Percentiles rank a stretch among this genome's conserved stretches.
phyloP scores from a whole-genome alignment of 2,113 vertebrate species.

The Hyperopisus bebe region DNA sequence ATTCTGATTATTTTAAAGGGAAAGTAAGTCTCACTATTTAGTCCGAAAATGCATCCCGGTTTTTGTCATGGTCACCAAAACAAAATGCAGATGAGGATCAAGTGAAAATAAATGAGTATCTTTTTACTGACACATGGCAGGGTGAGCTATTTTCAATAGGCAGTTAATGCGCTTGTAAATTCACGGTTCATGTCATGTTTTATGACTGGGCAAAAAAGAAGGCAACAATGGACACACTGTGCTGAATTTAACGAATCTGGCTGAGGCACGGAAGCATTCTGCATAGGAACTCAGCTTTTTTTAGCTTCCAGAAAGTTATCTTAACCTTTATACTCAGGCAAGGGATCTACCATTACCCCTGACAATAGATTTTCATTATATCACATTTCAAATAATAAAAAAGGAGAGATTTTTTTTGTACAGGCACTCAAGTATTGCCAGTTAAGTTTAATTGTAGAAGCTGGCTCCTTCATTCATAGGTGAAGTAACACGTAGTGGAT shows the following conservation, averaged over 20 bases:
- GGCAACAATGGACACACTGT: neutral
- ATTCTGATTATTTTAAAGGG: neutral
- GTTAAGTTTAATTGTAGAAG: neutral
- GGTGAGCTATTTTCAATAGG: constrained; percentile 19
- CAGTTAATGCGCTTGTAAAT: constrained; percentile 17
- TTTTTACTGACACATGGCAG: constrained; percentile 4
- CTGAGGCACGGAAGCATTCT: neutral
- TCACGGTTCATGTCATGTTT: neutral
- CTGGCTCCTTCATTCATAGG: neutral
- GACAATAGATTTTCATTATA: neutral
- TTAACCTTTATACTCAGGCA: neutral
- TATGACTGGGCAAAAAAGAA: neutral
- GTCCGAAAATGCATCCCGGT: neutral
- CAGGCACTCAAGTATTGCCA: neutral
- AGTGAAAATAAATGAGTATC: neutral
- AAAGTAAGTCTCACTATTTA: neutral
- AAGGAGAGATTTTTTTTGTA: neutral
- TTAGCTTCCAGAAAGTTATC: neutral
- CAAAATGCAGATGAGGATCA: neutral
- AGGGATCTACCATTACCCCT: neutral
- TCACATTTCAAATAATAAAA: neutral
- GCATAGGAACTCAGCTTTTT: neutral
- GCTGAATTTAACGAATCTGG: constrained; percentile 11
- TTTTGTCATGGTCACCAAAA: neutral
- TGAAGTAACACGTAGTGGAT: neutral